A percentile compares a stretch with the other conserved stretches of the same genome.
These are phyloP conservation scores for Calameuta filiformis DNA, from an alignment of 2,888 invertebrate genomes.

Conservation along the genomic window DNA sequence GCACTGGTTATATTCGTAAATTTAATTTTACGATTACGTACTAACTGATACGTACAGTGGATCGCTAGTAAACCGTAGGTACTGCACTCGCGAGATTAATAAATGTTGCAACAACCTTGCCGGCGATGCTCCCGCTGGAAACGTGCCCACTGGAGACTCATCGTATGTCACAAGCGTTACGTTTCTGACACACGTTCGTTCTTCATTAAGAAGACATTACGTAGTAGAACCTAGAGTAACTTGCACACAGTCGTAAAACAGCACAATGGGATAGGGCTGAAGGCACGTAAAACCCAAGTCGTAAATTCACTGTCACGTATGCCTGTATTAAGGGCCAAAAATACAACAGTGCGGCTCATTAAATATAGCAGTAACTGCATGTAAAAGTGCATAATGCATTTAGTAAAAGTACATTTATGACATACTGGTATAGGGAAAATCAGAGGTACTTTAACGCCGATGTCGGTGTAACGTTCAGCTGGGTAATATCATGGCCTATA, in stretches of 20 bases:
- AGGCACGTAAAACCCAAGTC: not conserved
- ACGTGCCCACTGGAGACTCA: constrained; percentile 26
- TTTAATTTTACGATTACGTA: not conserved
- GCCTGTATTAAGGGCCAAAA: not conserved
- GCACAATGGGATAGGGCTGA: not conserved
- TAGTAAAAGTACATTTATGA: not conserved
- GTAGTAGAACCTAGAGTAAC: constrained; percentile 9
- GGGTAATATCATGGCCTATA: not conserved
- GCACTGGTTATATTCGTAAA: not conserved
- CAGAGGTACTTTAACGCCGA: not conserved
- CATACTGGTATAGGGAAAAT: not conserved
- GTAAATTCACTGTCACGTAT: not conserved
- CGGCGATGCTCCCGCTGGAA: constrained; percentile 29
- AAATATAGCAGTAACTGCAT: not conserved
- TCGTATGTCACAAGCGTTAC: constrained; percentile 23
- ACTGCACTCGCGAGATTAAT: not conserved
- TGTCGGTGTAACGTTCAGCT: not conserved
- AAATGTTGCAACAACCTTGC: constrained; percentile 20
- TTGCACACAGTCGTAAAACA: constrained; percentile 15
- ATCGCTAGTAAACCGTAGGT: not conserved
- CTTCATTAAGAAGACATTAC: constrained; percentile 31
- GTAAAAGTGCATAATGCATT: not conserved
- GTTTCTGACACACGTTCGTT: constrained; percentile 18
- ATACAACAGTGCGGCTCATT: not conserved
- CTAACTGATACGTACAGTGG: not conserved